Evolutionary conservation across 2,797 vertebrate species (phyloP), one percentile per base, ranked within the genome.

Genomic region (Babyrousa celebensis): DNA sequence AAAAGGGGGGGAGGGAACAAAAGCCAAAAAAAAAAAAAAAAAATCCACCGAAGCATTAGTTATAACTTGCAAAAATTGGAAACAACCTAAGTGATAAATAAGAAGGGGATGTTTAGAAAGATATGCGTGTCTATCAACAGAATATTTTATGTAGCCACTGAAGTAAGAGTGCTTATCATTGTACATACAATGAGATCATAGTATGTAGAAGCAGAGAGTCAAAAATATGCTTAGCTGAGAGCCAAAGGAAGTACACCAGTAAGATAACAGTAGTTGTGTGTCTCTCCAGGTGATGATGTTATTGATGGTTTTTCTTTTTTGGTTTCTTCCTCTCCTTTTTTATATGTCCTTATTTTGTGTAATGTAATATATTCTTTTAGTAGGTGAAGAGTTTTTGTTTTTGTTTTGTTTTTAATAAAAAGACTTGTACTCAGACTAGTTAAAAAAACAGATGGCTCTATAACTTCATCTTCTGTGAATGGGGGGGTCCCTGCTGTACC

Each of bases 61-160:
- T 93, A 65, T 27, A 87, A 93, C 18, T n/a, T 91, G 12, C 9
- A 93, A 68, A 93, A 75, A 80, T 21, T 80, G 74, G 32, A 85
- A 89, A 80, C 29, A 75, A 32, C 11, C 32, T 79, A 36, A 56
- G 21, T 93, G 25, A 18, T 56, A 54, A 84, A 16, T 23, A 74
- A 32, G 20, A 17, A 5, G 25, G 74, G 14, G 18, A 20, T 72
- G 12, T 56, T 68, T 68, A 52, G 60, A 54, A 8, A 60, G 63
- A 40, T 62, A 10, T 63, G n/a, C 23, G 40, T 62, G 16, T 43
- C 20, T 7, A 70, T 15, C 56, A 56, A 27, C n/a, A 60, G 17
- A 80, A 7, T 63, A 23, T 43, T 71, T 63, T 62, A 62, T 90
- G 40, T 56, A 29, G 70, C 58, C 52, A 20, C 63, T 32, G 48